Percentiles rank a stretch among this genome's conserved stretches.
Evolutionary conservation across 2,888 invertebrate species (phyloP).

Genomic region (Eupeodes latifasciatus): DNA sequence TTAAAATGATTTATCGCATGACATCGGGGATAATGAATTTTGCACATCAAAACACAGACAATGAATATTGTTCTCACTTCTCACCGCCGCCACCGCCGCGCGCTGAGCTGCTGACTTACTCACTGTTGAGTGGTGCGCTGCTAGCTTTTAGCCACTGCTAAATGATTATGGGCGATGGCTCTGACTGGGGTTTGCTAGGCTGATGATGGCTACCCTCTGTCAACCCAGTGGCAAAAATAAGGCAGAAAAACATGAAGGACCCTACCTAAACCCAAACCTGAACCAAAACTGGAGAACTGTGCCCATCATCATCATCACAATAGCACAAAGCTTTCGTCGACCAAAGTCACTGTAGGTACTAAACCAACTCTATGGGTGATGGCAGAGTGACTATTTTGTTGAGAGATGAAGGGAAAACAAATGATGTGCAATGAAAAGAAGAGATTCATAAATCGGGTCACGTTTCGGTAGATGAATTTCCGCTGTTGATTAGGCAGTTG

Average conservation of each 20-base stretch:
- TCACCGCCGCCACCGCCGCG: too few species aligned
- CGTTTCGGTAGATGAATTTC: constrained; percentile 69
- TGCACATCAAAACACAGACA: constrained; percentile 65
- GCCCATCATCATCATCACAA: constrained; percentile 26
- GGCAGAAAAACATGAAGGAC: constrained; percentile 2
- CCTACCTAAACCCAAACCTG: neutral
- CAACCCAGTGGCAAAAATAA: constrained; percentile 15
- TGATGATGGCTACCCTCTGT: neutral
- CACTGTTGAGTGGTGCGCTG: too few species aligned
- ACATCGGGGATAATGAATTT: constrained; percentile 65
- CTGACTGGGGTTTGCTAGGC: neutral
- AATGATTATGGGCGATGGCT: neutral
- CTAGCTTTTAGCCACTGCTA: too few species aligned
- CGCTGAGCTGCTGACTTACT: too few species aligned
- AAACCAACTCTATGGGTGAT: neutral
- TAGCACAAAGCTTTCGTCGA: neutral
- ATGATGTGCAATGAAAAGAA: constrained; percentile 63
- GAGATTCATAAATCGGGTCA: constrained; percentile 72
- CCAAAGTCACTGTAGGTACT: constrained; percentile 15
- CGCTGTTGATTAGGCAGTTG: constrained; percentile 69
- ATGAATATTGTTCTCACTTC: constrained; percentile 38
- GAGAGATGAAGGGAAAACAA: constrained; percentile 37
- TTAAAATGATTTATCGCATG: constrained; percentile 72
- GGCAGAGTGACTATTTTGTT: neutral
- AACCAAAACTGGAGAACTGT: neutral